Conservation (phyloP, 2,113 vertebrate species). For the Corythoichthys haematopterus region DNA sequence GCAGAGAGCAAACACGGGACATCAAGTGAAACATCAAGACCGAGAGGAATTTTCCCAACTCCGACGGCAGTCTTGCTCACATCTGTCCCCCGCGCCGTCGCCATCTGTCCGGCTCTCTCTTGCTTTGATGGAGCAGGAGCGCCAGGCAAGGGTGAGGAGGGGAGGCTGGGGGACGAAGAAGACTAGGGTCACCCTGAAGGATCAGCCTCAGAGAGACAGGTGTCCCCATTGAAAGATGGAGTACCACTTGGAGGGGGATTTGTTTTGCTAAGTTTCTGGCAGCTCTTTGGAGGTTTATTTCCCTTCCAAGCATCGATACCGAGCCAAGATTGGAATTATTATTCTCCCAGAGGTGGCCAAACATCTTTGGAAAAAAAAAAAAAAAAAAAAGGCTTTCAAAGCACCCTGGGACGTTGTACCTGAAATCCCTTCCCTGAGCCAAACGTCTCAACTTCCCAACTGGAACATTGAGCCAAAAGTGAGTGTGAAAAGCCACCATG, state of each 20-base stretch:
- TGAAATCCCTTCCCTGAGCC: slow-evolving; percentile 8
- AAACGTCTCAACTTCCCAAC: slow-evolving; percentile 24
- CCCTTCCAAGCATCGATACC: slow-evolving; percentile 9
- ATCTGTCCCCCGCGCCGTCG: slow-evolving; percentile 24
- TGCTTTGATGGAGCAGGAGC: slow-evolving; percentile 46
- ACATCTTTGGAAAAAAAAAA: slow-evolving; percentile 19
- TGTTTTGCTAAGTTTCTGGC: slow-evolving; percentile 30
- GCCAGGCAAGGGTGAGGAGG: slow-evolving; percentile 19
- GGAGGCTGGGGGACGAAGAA: slow-evolving; percentile 9
- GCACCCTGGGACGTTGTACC: slow-evolving; percentile 24
- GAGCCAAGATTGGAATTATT: slow-evolving; percentile 35
- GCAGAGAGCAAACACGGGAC: slow-evolving; percentile 9
- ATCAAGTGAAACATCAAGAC: slow-evolving; percentile 2
- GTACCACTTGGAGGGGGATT: slow-evolving; percentile 22
- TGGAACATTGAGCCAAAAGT: slow-evolving; percentile 17
- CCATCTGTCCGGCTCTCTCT: slow-evolving; percentile 41
- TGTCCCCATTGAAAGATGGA: slow-evolving; percentile 31
- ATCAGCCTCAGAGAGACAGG: slow-evolving; percentile 29
- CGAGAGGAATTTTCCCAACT: slow-evolving; percentile 26
- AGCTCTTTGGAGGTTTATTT: slow-evolving; percentile 20
- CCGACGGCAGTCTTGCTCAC: slow-evolving; percentile 26
- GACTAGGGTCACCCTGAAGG: slow-evolving; percentile 46
- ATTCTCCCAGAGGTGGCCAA: slow-evolving; percentile 15
- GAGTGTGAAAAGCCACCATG: slow-evolving; percentile 17
- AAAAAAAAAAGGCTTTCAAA: slow-evolving; percentile 9